A percentile compares a stretch with the other conserved stretches of the same genome.
Evolutionary conservation across 2,113 vertebrate genomes (phyloP).

Genomic region (Strix aluco): DNA sequence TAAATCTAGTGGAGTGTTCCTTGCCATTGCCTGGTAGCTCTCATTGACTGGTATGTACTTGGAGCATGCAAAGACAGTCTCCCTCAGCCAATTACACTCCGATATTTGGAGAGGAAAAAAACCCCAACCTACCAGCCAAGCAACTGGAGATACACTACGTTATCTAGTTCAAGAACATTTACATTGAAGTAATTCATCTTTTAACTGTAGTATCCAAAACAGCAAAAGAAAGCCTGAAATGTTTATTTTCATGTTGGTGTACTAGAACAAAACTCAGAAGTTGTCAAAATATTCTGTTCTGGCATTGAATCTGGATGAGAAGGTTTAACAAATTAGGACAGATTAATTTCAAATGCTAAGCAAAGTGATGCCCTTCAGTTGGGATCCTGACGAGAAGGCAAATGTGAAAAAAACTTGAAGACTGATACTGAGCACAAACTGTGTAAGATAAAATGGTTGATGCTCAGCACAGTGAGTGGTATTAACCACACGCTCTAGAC

Average conservation of each 20-base stretch:
- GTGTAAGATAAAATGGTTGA: neutral
- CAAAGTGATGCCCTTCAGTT: neutral
- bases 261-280: neutral
- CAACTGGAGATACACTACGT: neutral
- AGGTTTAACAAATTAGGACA: neutral
- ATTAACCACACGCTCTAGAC: neutral
- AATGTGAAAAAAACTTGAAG: neutral
- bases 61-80: neutral
- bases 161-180: neutral
- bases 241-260: neutral
- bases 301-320: neutral
- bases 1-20: neutral
- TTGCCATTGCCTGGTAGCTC: neutral
- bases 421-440: neutral
- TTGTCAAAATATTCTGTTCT: neutral
- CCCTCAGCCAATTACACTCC: neutral
- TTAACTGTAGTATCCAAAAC: neutral
- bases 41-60: neutral
- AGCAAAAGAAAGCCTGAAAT: neutral
- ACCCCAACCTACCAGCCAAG: neutral
- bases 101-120: neutral
- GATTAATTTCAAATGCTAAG: neutral
- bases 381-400: neutral
- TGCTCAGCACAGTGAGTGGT: neutral
- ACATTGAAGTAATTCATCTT: neutral